phyloP scores from a whole-genome alignment of 2,888 invertebrate species.

The Psylliodes chrysocephalus region DNA sequence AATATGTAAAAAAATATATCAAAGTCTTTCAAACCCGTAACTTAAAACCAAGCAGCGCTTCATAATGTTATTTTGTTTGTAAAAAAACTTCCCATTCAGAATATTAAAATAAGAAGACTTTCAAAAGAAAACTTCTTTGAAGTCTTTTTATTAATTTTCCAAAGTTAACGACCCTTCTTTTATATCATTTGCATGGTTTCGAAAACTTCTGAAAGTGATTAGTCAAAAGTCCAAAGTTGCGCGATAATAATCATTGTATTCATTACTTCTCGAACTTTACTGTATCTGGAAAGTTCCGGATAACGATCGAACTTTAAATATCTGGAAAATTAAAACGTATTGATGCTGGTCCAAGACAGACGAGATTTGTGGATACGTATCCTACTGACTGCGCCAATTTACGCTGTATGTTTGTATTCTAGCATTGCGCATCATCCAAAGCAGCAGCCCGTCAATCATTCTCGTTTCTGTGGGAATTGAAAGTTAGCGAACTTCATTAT shows the following conservation, averaged over 20 bases:
- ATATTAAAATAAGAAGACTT: background rate
- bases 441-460: constrained; percentile 1
- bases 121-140: background rate
- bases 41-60: background rate
- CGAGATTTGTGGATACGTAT: too few relatives aligned
- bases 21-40: background rate
- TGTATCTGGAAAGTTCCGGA: background rate
- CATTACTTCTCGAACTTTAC: constrained; percentile 19
- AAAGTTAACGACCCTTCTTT: constrained; percentile 37
- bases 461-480: constrained; percentile 6
- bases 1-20: background rate
- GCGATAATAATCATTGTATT: constrained; percentile 29
- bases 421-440: constrained; percentile 5
- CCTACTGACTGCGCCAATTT: too few relatives aligned
- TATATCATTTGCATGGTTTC: constrained; percentile 28
- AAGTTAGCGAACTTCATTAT: constrained; percentile 32
- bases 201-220: constrained; percentile 26
- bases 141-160: constrained; percentile 38
- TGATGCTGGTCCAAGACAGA: too few relatives aligned
- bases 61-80: too few relatives aligned
- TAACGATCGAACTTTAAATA: background rate
- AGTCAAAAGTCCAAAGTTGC: constrained; percentile 17
- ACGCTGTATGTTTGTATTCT: too few relatives aligned
- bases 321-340: too few relatives aligned
- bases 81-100: background rate